Base-by-base conservation (phyloP, 37 sponge, comb jelly and placozoan species). In the Sycon ciliatum region DNA sequence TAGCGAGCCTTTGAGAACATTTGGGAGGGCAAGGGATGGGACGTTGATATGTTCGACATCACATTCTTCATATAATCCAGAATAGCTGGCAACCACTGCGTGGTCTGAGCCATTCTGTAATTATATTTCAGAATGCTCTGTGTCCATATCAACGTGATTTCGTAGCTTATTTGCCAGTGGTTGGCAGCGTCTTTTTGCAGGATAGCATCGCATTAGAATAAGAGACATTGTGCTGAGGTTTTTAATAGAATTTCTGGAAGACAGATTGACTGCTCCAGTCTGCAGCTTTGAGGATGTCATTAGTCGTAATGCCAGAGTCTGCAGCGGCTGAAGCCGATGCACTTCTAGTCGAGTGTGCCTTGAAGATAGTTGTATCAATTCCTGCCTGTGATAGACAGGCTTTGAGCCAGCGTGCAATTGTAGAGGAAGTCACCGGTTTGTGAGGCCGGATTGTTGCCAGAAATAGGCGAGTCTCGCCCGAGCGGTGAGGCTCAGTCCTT, bases 271-370 rank as follows among this genome's bases (percentile, higher is more conserved):
- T 42, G 18, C 28, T 36, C 71, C 78, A 78, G 52, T 69, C 60
- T 35, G 78, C 71, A 2, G 71, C 78, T 6, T 28, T 57, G 0
- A 78, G 62, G 52, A 78, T 78, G 46, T 78, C 78, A 23, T 23
- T 5, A 6, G 70, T 42, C 16, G 78, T 61, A 40, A 69, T 71
- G 35, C 60, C 78, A 4, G 35, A 31, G 4, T 62, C 72, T 36
- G 38, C 60, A 1, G 61, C 78, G 16, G 57, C 60, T 18, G 78
- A 69, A 27, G 70, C 57, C 18, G 61, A 1, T 32, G 61, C 78
- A 33, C 71, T 53, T 24, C 63, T 23, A 1, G 40, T 53, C 1
- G 78, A 78, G 35, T 78, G 78, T 24, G 78, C 62, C 1, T 20
- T 40, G 57, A 68, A 56, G 52, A 68, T 67, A 3, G 28, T n/a